Base-by-base conservation (phyloP, 2,888 invertebrate genomes). In the Microctonus aethiopoides region DNA sequence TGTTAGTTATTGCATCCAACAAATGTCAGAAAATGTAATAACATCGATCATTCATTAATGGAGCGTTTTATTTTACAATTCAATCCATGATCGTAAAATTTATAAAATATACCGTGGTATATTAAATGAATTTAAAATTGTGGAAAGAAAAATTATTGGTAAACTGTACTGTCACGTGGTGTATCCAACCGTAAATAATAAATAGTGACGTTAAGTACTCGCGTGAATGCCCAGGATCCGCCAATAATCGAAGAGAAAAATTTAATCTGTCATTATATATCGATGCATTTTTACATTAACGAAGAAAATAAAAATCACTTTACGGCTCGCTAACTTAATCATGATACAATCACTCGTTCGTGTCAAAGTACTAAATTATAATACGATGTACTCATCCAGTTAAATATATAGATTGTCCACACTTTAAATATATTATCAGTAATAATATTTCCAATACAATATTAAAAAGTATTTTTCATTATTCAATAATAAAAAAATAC, bases 81-180 rank as follows among this genome's bases (percentile, higher is more conserved):
- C 1, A 54, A 24, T 54, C n/a, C 4, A 54, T 24, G 54, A 7
- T 54, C 26, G 26, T 54, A 22, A 54, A 54, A 11, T 54, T 7
- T 11, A 54, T 13, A 29, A 26, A 29, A 57, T n/a, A n/a, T n/a
- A n/a, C n/a, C n/a, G n/a, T n/a, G n/a, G n/a, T n/a, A n/a, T 2
- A 4, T 20, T 34, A 39, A 20, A 60, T 34, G 34, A 60, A 57
- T 60, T 60, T 22, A 26, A n/a, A 62, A 62, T 24, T 46, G 46
- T 5, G 46, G 16, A n/a, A 46, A 20, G 4, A 36, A 16, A 60
- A 57, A 26, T 34, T n/a, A 16, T n/a, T 9, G 51, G 7, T 32
- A 46, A 16, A 20, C 26, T 26, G 22, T 51, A 11, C 41, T n/a
- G n/a, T n/a, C 59, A 67, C 66, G 68, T 68, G 68, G 67, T 61